Percentiles rank a stretch among this genome's conserved stretches.
Evolutionary conservation across 2,113 vertebrate species (phyloP).

Genomic region (Nibea albiflora): DNA sequence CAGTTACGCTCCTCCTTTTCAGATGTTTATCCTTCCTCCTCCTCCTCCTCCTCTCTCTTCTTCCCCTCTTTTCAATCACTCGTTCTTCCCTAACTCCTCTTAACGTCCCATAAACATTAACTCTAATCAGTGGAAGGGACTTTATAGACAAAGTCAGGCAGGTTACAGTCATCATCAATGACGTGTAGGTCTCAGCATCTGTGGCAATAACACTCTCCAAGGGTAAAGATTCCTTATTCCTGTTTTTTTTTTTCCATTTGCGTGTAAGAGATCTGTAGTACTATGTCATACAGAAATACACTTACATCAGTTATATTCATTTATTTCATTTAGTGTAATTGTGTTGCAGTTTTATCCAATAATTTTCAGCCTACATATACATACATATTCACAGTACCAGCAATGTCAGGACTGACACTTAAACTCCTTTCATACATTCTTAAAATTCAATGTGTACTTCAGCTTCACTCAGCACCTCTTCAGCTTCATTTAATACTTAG

Average conservation of each 20-base stretch:
- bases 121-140: constrained; percentile 77
- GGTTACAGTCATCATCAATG: constrained; percentile 71
- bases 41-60: constrained; percentile 50
- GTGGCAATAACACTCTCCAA: constrained; percentile 56
- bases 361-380: background rate
- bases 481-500: too few species aligned
- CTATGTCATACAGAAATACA: background rate
- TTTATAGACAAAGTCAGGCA: constrained; percentile 78
- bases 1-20: constrained; percentile 55
- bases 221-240: constrained; percentile 40
- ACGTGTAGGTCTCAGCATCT: constrained; percentile 53
- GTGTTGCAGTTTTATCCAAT: background rate
- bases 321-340: background rate
- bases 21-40: constrained; percentile 67
- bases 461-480: background rate
- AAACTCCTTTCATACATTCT: background rate
- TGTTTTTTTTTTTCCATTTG: background rate
- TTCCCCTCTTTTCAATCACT: constrained; percentile 40
- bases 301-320: too few species aligned
- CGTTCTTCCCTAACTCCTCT: constrained; percentile 68
- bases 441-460: background rate
- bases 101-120: constrained; percentile 75
- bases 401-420: background rate
- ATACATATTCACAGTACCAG: background rate
- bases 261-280: background rate